Conservation (phyloP, 2,113 vertebrate genomes). For the Solea senegalensis region DNA sequence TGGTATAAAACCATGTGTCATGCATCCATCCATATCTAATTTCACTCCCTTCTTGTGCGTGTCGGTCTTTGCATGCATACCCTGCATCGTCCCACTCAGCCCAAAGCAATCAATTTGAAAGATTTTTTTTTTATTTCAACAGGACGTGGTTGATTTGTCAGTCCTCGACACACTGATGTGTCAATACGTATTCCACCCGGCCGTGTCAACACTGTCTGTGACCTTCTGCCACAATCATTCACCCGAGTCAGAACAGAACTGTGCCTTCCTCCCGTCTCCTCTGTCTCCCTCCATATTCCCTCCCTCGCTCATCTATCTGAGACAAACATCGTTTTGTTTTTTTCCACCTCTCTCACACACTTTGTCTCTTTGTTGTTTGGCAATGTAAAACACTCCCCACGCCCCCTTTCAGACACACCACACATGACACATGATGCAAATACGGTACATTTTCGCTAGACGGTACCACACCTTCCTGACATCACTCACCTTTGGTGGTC, state of each 20-base stretch:
- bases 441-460: constrained; percentile 23
- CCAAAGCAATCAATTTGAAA: constrained; percentile 49
- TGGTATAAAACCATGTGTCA: background rate
- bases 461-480: constrained; percentile 24
- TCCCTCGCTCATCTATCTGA: constrained; percentile 30
- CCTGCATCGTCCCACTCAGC: constrained; percentile 33
- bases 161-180: constrained; percentile 51
- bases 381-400: background rate
- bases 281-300: constrained; percentile 29
- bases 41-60: constrained; percentile 28
- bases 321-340: constrained; percentile 9
- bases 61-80: constrained; percentile 26
- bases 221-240: constrained; percentile 73
- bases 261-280: constrained; percentile 31
- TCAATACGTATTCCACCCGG: constrained; percentile 58
- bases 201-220: constrained; percentile 64
- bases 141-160: constrained; percentile 57
- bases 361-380: constrained; percentile 27
- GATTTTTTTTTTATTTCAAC: constrained; percentile 46
- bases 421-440: constrained; percentile 7
- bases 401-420: background rate
- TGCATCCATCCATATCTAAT: constrained; percentile 20
- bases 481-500: constrained; percentile 47
- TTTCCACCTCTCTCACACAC: background rate
- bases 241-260: constrained; percentile 42